A percentile compares a stretch with the other conserved stretches of the same genome.
Evolutionary conservation across 2,888 invertebrate species (phyloP).

Genomic region (Lobophora halterata): DNA sequence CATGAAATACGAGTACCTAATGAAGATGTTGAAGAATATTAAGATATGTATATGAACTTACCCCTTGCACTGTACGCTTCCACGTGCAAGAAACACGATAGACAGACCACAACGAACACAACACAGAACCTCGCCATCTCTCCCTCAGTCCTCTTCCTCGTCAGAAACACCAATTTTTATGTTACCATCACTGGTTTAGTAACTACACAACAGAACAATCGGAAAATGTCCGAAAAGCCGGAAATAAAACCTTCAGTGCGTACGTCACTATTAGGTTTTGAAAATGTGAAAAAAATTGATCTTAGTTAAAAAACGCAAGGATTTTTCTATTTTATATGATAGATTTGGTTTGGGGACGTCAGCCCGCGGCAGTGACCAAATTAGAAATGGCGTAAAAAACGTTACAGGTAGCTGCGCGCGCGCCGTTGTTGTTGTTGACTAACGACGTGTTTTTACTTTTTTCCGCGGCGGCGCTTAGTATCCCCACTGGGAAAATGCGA

Average conservation of each 20-base stretch:
- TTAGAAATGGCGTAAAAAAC: conserved; percentile 72
- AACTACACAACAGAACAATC: too few species aligned
- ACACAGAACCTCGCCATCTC: conserved; percentile 37
- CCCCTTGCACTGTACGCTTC: conserved; percentile 67
- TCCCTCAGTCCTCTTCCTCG: conserved; percentile 19
- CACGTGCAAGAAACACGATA: conserved; percentile 43
- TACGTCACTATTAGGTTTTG: too few species aligned
- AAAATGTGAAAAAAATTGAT: too few species aligned
- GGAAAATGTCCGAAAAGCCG: too few species aligned
- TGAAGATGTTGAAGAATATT: too few species aligned
- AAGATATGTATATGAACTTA: conserved; percentile 36
- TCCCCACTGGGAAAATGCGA: conserved; percentile 72
- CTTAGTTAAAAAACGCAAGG: too few species aligned
- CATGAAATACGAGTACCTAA: too few species aligned
- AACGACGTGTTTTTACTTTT: conserved; percentile 75
- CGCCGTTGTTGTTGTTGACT: conserved; percentile 65
- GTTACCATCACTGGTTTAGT: conserved; percentile 28
- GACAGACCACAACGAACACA: conserved; percentile 41
- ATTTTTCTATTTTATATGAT: too few species aligned
- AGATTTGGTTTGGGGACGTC: conserved; percentile 52
- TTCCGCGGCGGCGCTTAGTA: conserved; percentile 64
- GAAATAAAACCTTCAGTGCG: too few species aligned
- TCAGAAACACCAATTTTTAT: conserved; percentile 15
- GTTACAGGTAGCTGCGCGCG: conserved; percentile 42
- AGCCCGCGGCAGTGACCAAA: conserved; percentile 52